Percentiles rank a stretch among this genome's conserved stretches.
phyloP scores from a whole-genome alignment of 1,140 invertebrate genomes.

The Tetramorium parvispinum region DNA sequence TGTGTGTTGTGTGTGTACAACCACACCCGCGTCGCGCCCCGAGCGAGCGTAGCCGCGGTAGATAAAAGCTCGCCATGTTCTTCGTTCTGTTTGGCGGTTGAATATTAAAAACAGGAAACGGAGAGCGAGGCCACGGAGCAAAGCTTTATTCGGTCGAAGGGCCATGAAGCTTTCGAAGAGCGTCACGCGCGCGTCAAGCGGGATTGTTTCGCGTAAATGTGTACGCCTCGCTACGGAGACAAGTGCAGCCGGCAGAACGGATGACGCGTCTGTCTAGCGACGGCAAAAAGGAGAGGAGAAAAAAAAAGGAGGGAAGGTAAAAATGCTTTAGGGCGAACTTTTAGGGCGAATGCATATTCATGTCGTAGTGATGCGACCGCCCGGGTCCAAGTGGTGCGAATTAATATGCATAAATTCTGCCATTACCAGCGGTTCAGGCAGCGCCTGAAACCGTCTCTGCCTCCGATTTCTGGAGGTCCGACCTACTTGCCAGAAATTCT shows the following conservation, averaged over 20 bases:
- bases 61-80: constrained; percentile 62
- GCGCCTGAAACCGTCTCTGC: constrained; percentile 24
- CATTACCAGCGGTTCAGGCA: constrained; percentile 29
- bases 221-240: constrained; percentile 47
- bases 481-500: constrained; percentile 44
- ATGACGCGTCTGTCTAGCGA: constrained; percentile 15
- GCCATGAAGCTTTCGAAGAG: constrained; percentile 37
- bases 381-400: constrained; percentile 64
- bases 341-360: constrained; percentile 79
- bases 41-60: constrained; percentile 14
- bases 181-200: constrained; percentile 43
- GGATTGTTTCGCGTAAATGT: constrained; percentile 67
- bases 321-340: constrained; percentile 61
- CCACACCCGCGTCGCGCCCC: not conserved
- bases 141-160: constrained; percentile 55
- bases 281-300: not conserved
- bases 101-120: constrained; percentile 69
- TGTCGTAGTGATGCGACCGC: constrained; percentile 61
- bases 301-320: constrained; percentile 48
- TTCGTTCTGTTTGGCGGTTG: constrained; percentile 14
- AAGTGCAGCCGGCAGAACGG: constrained; percentile 43
- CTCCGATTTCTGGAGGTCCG: constrained; percentile 40
- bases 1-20: not conserved
- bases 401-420: constrained; percentile 80
- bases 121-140: not conserved